These are phyloP conservation scores for Odontamblyopus lacepedii DNA, from an alignment of 2,797 vertebrate genomes.

Conservation along the genomic window DNA sequence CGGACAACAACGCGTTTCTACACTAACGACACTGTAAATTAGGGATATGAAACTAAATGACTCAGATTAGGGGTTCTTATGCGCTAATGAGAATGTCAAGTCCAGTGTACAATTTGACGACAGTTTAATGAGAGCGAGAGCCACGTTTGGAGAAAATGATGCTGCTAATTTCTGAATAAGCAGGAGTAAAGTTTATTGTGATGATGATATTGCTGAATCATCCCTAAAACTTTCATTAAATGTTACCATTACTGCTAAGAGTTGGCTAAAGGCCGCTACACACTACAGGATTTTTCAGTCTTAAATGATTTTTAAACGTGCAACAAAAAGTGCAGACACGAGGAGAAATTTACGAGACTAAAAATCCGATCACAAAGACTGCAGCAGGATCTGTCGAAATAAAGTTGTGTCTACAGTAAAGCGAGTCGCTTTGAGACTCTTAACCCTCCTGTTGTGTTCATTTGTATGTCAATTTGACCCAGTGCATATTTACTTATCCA, in stretches of 20 bases:
- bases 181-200: not conserved
- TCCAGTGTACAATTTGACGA: not conserved
- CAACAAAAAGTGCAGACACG: too few species aligned
- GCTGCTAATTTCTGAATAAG: not conserved
- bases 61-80: not conserved
- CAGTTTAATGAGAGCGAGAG: not conserved
- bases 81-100: not conserved
- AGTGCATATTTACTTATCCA: too few species aligned
- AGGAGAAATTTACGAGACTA: too few species aligned
- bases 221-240: not conserved
- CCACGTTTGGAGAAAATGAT: not conserved
- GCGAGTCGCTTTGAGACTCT: too few species aligned
- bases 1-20: conserved; percentile 35
- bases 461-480: too few species aligned
- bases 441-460: too few species aligned
- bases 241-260: not conserved
- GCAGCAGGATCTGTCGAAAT: too few species aligned
- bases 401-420: too few species aligned
- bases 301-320: too few species aligned
- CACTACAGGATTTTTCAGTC: too few species aligned
- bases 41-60: conserved; percentile 5
- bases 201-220: not conserved
- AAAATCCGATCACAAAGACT: too few species aligned
- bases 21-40: conserved; percentile 37
- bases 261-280: not conserved